Evolutionary conservation across 1,140 invertebrate species (phyloP), one percentile per base, ranked within the genome.

Genomic region (Drosophila orena): DNA sequence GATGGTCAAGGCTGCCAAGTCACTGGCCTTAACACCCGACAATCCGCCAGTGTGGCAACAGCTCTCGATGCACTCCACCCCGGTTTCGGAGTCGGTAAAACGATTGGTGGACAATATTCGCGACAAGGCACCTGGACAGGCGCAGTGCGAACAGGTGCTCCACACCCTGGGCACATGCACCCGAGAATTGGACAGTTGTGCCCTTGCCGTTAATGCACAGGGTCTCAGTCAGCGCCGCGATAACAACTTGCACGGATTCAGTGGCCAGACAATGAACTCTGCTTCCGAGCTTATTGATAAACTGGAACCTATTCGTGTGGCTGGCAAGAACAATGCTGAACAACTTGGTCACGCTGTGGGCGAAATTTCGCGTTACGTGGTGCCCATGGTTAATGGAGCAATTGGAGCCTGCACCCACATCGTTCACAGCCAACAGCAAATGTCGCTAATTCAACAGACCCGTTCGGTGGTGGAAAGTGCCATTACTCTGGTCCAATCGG

Each of bases 41-140:
- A 98, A 99, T 93, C 97, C 98, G 1, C 95, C 96, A 3, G 97
- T 97, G 4, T 99, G 98, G 97, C 98, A 98, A 90, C 93, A 96
- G 42, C 94, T 99, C 53, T 98, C 98, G 0, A 96, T 95, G 79
- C 97, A 99, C 92, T 98, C 97, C 81, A 98, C 98, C 92, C 96
- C 95, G 77, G 98, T 99, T 0, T 99, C 98, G 14, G 98, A 99
- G 91, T 97, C 98, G 1, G 99, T 99, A 75, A 99, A 99, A 92
- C 95, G 96, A 12, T 93, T 99, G 2, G 97, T 98, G 0, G 95
- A 97, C 27, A 97, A 97, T 40, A 98, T 99, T 65, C 94, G 98
- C 40, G 98, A 99, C 81, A 98, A 97, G 91, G 98, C 98, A 0
- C 98, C 98, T 0, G 98, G 98, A 0, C 98, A 99, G 90, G 96